Base-by-base conservation (phyloP, 2,113 vertebrate genomes). In the Scopus umbretta region DNA sequence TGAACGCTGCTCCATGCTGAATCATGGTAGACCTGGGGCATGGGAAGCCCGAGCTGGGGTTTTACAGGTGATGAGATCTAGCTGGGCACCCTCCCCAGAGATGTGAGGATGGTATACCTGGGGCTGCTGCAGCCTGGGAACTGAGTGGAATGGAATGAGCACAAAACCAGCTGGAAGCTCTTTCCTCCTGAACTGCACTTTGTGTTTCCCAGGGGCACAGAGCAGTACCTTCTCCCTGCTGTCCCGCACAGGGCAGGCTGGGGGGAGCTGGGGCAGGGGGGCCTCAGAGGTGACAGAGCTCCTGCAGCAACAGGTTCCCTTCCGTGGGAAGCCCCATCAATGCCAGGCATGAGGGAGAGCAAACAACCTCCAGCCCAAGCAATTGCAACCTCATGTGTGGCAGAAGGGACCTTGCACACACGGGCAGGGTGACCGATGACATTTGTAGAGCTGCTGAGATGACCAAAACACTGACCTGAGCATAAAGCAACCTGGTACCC, bases 261-360 rank as follows among this genome's bases (percentile, higher is more conserved):
- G 23, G 22, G 55, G 23, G 5, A 19, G 32, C 4, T 9, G 40
- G 20, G 47, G 43, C 26, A 2, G 61, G 8, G 21, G n/a, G 34
- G 22, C 17, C 9, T 20, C 3, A 4, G 72, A 34, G 59, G 38
- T 26, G 42, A n/a, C 56, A 59, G 56, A 56, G 47, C 38, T 42
- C 40, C 43, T 52, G 66, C 53, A 84, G 79, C 23, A 23, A 7
- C 1, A 6, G 11, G 38, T 72, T 40, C 34, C 29, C 34, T 47
- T 34, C 43, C 22, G 30, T 0, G 6, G n/a, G 63, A 26, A 71
- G 34, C 16, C 45, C 42, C 45, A 17, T 36, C 0, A 0, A 49
- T 50, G 38, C 53, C 10, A 12, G n/a, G 18, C 1, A 2, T 1
- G 22, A 1, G 4, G 42, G 36, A 56, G 29, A 62, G 2, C 0